A percentile compares a stretch with the other conserved stretches of the same genome.
phyloP scores from a whole-genome alignment of 1,140 invertebrate genomes.

The Drosophila orena region DNA sequence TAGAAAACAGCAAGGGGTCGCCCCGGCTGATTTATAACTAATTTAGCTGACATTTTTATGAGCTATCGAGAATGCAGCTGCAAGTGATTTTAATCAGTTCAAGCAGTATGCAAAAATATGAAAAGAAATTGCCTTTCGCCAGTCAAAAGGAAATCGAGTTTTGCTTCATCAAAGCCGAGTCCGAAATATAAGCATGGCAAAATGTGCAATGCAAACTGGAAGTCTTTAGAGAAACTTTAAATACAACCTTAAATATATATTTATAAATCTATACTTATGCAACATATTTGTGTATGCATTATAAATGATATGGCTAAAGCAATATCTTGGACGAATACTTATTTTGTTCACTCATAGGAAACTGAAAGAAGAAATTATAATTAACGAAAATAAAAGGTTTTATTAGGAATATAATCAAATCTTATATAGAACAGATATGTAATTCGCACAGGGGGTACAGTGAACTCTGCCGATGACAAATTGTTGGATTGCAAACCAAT shows the following conservation, averaged over 20 bases:
- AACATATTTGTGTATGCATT: background rate
- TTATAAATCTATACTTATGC: background rate
- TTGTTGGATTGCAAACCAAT: slow-evolving; percentile 4
- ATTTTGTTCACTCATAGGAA: too few species aligned
- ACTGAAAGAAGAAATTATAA: too few species aligned
- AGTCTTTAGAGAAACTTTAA: background rate
- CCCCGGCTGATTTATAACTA: slow-evolving; percentile 72
- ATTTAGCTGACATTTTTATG: slow-evolving; percentile 70
- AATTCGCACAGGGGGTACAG: background rate
- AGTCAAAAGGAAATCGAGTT: slow-evolving; percentile 41
- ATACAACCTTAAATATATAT: too few species aligned
- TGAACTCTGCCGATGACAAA: slow-evolving; percentile 6
- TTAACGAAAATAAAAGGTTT: too few species aligned
- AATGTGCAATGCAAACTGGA: slow-evolving; percentile 12
- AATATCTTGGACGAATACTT: too few species aligned
- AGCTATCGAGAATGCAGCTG: slow-evolving; percentile 53
- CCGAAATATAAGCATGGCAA: slow-evolving; percentile 5
- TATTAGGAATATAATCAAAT: too few species aligned
- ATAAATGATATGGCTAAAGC: too few species aligned
- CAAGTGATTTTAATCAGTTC: slow-evolving; percentile 53
- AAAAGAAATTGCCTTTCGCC: slow-evolving; percentile 27
- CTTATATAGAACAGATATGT: background rate
- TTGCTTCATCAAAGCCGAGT: slow-evolving; percentile 17
- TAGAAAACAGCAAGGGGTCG: background rate
- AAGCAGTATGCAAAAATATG: slow-evolving; percentile 44